Base-by-base conservation (phyloP, 2,888 invertebrate genomes). In the Yponomeuta malinellus region DNA sequence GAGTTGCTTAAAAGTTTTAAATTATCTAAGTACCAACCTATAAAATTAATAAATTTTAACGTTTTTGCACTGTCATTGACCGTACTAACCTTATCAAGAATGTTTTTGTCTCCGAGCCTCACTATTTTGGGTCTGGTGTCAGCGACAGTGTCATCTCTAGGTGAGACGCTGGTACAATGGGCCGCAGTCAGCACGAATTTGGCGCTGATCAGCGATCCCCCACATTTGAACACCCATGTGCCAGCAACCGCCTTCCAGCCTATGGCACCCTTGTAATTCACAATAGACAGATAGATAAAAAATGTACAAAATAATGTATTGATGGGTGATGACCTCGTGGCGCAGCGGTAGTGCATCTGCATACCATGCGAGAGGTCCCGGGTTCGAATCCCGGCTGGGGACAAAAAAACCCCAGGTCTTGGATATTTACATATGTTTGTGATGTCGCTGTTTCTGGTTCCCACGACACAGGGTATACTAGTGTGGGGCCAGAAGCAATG, bases 111-210 rank as follows among this genome's bases (percentile, higher is more conserved):
- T 1, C 81, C 82, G n/a, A 83, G 75, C 67, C 83, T 75, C 9
- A 83, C 80, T n/a, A 82, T 81, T 72, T 80, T 78, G 5, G 83
- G 82, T 1, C 71, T 71, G 1, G 73, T 65, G 29, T 78, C 76
- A 10, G 74, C 74, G 0, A 81, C 69, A 0, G 73, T 74, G 1
- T 75, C 69, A 43, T 82, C 82, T 3, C 59, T 63, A 0, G 71
- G 23, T 0, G 79, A 72, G 0, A 77, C 73, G 5, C 73, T 74
- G 0, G 78, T 78, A 74, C 95, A 95, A 78, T 95, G 95, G 0
- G 94, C 95, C 0, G 95, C 95, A 0, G 95, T 95, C 37, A 95
- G 76, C 6, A 95, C 89, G 79, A 92, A 95, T 68, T 84, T 87
- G 12, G 93, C 86, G 70, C 94, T 94, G 66, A 96, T 93, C 4